Evolutionary conservation across 2,888 invertebrate genomes (phyloP).

Genomic region (Epinotia brunnichana): DNA sequence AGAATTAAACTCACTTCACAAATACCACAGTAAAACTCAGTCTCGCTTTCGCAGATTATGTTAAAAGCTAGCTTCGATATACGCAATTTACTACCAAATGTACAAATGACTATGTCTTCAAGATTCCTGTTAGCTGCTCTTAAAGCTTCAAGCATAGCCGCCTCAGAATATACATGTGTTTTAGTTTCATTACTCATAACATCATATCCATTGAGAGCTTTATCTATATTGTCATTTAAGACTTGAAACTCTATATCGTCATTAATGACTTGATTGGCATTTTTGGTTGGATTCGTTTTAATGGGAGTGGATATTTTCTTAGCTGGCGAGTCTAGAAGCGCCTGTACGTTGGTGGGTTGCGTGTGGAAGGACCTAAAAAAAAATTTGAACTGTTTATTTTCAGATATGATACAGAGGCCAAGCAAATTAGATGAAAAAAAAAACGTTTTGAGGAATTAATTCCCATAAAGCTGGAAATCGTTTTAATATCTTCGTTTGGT

Average conservation of each 20-base stretch:
- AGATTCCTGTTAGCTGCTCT: conserved; percentile 16
- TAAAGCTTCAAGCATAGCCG: neutral
- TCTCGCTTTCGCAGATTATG: conserved; percentile 15
- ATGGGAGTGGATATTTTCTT: conserved; percentile 8
- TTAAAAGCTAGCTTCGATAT: conserved; percentile 48
- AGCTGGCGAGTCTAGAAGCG: conserved; percentile 1
- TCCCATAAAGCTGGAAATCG: too few relatives aligned
- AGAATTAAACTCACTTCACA: conserved; percentile 47
- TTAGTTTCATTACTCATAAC: neutral
- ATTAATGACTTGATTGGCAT: neutral
- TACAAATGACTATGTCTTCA: conserved; percentile 43
- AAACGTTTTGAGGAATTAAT: too few relatives aligned
- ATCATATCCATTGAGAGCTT: neutral
- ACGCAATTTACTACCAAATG: conserved; percentile 39
- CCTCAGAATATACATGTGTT: neutral
- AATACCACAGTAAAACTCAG: conserved; percentile 47
- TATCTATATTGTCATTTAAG: neutral
- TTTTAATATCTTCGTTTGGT: too few relatives aligned
- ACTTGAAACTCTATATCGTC: too few relatives aligned
- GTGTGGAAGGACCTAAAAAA: conserved; percentile 44
- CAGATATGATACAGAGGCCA: too few relatives aligned
- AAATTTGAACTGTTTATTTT: too few relatives aligned
- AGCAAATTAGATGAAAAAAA: too few relatives aligned
- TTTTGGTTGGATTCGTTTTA: neutral
- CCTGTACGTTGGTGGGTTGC: conserved; percentile 41